Evolutionary conservation across 2,113 vertebrate genomes (phyloP).

Genomic region (Labrus mixtus): DNA sequence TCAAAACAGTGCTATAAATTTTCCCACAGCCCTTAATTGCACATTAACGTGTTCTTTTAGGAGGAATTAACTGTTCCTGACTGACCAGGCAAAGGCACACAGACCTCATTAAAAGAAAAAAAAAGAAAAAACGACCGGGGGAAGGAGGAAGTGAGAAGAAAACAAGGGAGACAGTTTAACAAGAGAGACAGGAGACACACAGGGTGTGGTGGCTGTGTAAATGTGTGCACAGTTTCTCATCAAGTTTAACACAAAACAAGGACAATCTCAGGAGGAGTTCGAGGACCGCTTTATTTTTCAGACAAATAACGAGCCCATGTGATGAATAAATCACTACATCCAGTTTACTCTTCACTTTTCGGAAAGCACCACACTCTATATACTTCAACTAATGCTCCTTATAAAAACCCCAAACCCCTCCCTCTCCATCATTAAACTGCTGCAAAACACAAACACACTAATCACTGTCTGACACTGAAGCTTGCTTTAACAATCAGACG

Average conservation of each 20-base stretch:
- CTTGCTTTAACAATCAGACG: not conserved
- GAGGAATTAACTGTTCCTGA: conserved; percentile 68
- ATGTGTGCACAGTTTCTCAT: conserved; percentile 33
- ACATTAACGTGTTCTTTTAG: conserved; percentile 64
- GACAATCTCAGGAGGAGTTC: conserved; percentile 23
- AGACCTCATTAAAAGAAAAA: conserved; percentile 63
- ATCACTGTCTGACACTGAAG: not conserved
- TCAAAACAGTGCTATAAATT: conserved; percentile 60
- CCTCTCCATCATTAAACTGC: not conserved
- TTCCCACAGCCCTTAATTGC: conserved; percentile 53
- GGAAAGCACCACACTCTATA: conserved; percentile 18
- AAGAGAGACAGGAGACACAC: conserved; percentile 63
- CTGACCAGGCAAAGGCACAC: conserved; percentile 56
- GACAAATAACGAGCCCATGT: conserved; percentile 16
- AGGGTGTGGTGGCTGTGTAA: conserved; percentile 51
- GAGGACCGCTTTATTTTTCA: conserved; percentile 44
- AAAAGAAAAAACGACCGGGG: not conserved
- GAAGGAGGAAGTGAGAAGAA: conserved; percentile 21
- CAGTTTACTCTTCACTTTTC: not conserved
- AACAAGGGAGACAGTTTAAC: conserved; percentile 67
- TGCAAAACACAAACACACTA: not conserved
- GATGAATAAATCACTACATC: not conserved
- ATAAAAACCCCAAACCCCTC: not conserved
- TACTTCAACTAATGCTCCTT: conserved; percentile 37
- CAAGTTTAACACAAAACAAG: conserved; percentile 30